These are phyloP conservation scores for Lagocephalus sceleratus DNA, from an alignment of 2,797 vertebrate genomes.

Conservation along the genomic window DNA sequence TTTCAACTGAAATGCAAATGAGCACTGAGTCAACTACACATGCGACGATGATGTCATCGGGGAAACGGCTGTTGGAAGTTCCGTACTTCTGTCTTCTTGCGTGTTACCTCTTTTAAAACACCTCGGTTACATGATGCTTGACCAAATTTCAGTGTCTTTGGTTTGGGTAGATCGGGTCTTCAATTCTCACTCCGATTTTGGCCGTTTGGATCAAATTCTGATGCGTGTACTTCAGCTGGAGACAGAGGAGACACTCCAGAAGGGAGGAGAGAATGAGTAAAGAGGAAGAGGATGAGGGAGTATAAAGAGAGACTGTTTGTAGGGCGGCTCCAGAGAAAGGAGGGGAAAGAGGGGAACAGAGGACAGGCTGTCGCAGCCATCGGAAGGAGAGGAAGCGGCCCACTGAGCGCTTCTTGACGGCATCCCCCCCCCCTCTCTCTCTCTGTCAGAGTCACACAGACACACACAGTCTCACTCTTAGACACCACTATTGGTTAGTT, in stretches of 20 bases:
- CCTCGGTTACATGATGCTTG: no score
- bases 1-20: no score
- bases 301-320: constrained; percentile 48
- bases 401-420: constrained; percentile 33
- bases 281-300: constrained; percentile 26
- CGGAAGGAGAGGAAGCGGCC: constrained; percentile 60
- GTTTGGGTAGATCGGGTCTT: no score
- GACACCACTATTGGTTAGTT: constrained; percentile 22
- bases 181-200: no score
- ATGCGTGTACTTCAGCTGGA: background rate
- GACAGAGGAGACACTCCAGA: constrained; percentile 12
- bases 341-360: constrained; percentile 54
- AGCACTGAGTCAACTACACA: no score
- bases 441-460: constrained; percentile 8
- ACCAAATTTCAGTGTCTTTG: no score
- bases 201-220: background rate
- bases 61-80: no score
- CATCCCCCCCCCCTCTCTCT: constrained; percentile 33
- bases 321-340: constrained; percentile 43
- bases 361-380: constrained; percentile 46
- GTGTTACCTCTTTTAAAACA: no score
- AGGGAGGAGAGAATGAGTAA: constrained; percentile 19
- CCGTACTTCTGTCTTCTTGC: no score
- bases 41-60: no score
- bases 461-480: constrained; percentile 15